These are phyloP conservation scores for Latrodectus hesperus DNA, from an alignment of 2,888 invertebrate species.

Conservation along the genomic window DNA sequence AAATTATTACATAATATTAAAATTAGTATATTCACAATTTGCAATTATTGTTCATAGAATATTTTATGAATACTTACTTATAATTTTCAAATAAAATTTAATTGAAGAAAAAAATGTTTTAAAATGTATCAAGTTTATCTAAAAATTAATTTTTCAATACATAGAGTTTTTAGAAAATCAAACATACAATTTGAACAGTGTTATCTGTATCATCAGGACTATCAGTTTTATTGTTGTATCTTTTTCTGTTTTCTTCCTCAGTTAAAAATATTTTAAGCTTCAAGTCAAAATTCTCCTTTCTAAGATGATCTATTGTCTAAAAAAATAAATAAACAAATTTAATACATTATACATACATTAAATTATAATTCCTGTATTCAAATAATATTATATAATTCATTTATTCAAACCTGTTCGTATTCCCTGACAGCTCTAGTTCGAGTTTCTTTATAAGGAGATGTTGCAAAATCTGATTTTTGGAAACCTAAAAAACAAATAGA, in stretches of 20 bases:
- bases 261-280: conserved; percentile 92
- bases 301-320: conserved; percentile 80
- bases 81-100: too few relatives aligned
- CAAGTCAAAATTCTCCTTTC: conserved; percentile 93
- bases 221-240: conserved; percentile 16
- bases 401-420: conserved; percentile 60
- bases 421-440: conserved; percentile 59
- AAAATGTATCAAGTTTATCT: not conserved
- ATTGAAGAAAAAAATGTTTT: too few relatives aligned
- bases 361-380: not conserved
- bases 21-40: too few relatives aligned
- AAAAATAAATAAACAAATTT: not conserved
- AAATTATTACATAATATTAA: too few relatives aligned
- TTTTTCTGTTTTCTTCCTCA: conserved; percentile 76
- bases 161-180: not conserved
- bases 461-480: conserved; percentile 22
- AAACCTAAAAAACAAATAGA: conserved; percentile 12
- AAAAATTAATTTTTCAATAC: not conserved
- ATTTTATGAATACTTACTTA: too few relatives aligned
- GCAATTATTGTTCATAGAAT: too few relatives aligned
- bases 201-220: conserved; percentile 21
- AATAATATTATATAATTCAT: not conserved
- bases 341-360: not conserved
- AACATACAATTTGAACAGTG: conserved; percentile 49
- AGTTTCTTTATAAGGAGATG: conserved; percentile 38